These are phyloP conservation scores for Hypercompe scribonia DNA, from an alignment of 2,888 invertebrate species.

Conservation along the genomic window DNA sequence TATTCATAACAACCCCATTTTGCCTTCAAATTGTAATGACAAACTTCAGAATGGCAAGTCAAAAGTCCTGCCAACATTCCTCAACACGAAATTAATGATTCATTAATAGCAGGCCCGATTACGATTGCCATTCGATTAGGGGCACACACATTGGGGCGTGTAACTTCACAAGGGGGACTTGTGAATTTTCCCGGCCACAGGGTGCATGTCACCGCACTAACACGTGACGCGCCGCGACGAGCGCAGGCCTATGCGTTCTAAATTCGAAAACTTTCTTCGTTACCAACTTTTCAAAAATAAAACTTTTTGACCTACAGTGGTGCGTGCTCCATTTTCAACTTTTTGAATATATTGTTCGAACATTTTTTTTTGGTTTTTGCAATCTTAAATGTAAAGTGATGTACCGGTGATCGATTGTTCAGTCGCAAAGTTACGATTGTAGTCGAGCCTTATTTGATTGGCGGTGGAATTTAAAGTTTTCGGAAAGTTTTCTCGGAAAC, in stretches of 20 bases:
- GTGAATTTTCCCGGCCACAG: constrained; percentile 76
- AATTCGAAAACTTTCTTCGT: constrained; percentile 57
- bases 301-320: constrained; percentile 30
- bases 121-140: constrained; percentile 78
- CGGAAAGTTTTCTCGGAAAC: constrained; percentile 77
- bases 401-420: constrained; percentile 53
- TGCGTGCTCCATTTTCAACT: constrained; percentile 28
- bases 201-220: constrained; percentile 79
- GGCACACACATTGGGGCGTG: constrained; percentile 59
- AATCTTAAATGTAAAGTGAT: constrained; percentile 58
- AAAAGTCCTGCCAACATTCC: constrained; percentile 66
- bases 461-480: constrained; percentile 75
- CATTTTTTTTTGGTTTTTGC: constrained; percentile 41
- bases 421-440: constrained; percentile 66
- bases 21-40: constrained; percentile 32
- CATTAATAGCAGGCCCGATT: constrained; percentile 73
- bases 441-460: constrained; percentile 72
- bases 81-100: constrained; percentile 76
- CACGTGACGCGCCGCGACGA: constrained; percentile 80
- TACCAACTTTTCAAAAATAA: constrained; percentile 25
- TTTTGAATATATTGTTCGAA: constrained; percentile 16
- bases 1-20: constrained; percentile 26
- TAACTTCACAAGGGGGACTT: constrained; percentile 68
- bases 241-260: constrained; percentile 78
- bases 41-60: constrained; percentile 53